phyloP scores from a whole-genome alignment of 2,113 vertebrate species.

The Mormyrus iriodes region DNA sequence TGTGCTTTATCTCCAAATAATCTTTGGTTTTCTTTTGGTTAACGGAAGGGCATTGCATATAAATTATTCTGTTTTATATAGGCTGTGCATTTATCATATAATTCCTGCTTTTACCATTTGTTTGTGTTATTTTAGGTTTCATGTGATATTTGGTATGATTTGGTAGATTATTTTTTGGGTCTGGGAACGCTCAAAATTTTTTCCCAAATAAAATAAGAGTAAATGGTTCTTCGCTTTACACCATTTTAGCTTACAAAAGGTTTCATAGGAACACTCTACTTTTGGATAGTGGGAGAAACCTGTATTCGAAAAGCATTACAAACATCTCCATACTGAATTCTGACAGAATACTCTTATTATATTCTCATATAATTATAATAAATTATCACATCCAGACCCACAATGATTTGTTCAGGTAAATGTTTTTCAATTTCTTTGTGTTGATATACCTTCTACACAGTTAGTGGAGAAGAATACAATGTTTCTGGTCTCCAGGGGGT shows the following conservation, averaged over 20 bases:
- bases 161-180: neutral
- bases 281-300: neutral
- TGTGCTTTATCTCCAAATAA: neutral
- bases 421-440: neutral
- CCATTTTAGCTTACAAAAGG: neutral
- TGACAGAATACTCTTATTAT: neutral
- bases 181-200: neutral
- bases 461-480: conserved; percentile 94
- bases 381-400: neutral
- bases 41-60: neutral
- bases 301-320: neutral
- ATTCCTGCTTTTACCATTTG: neutral
- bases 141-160: neutral
- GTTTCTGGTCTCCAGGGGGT: conserved; percentile 88
- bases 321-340: neutral
- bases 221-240: neutral
- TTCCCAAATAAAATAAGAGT: neutral
- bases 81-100: neutral
- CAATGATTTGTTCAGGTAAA: neutral
- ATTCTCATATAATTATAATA: neutral
- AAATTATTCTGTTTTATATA: neutral
- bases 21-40: neutral
- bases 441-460: conserved; percentile 81
- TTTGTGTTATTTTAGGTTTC: neutral
- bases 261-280: neutral